Percentiles rank a stretch among this genome's conserved stretches.
These are phyloP conservation scores for Heterochromis multidens DNA, from an alignment of 2,113 vertebrate genomes.

Conservation along the genomic window DNA sequence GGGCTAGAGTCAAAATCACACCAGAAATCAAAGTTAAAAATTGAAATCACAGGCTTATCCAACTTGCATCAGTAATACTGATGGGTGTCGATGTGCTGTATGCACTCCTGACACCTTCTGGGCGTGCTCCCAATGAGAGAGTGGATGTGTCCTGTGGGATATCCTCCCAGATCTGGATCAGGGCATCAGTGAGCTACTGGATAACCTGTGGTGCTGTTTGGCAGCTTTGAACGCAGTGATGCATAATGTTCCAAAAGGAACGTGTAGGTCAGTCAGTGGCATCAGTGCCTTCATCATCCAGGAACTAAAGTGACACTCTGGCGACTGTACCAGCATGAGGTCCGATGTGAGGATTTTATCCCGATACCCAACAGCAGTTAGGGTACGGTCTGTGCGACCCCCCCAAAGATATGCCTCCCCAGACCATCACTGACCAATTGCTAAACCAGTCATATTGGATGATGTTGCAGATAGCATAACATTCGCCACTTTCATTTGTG, in stretches of 20 bases:
- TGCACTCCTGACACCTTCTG: background rate
- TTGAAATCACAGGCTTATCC: accelerated
- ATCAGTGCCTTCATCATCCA: background rate
- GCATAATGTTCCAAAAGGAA: background rate
- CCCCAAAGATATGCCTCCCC: background rate
- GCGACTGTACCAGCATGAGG: background rate
- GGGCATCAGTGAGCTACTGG: background rate
- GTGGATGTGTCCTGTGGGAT: too few relatives aligned
- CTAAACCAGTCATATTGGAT: too few relatives aligned
- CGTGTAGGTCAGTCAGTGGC: background rate
- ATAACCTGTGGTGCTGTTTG: background rate
- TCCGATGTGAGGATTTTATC: background rate
- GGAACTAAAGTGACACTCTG: background rate
- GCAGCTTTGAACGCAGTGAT: background rate
- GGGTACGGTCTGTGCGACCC: background rate
- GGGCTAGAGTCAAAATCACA: background rate
- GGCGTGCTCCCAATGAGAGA: background rate
- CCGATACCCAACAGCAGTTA: background rate
- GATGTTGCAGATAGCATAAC: background rate
- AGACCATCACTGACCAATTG: too few relatives aligned
- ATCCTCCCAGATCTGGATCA: background rate
- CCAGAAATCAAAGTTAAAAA: background rate
- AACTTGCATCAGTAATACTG: background rate
- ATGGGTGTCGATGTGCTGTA: background rate
- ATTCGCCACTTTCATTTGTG: background rate